phyloP scores from a whole-genome alignment of 2,113 vertebrate genomes.

The Lathamus discolor region DNA sequence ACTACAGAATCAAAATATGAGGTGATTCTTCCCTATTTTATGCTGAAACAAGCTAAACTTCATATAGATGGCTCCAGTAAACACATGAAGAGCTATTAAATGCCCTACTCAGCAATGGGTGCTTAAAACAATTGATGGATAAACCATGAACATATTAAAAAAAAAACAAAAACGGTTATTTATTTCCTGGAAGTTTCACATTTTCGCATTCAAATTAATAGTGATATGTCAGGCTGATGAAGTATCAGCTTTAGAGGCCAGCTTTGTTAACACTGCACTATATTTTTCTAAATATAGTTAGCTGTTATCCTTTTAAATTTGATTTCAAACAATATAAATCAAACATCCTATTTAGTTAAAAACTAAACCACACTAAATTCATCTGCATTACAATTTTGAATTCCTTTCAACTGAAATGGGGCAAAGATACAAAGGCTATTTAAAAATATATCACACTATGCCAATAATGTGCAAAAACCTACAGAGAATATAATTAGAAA shows the following conservation, averaged over 20 bases:
- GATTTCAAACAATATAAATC: constrained; percentile 38
- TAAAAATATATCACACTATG: neutral
- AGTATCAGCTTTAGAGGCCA: neutral
- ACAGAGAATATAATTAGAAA: neutral
- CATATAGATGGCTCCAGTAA: neutral
- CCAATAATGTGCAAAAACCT: neutral
- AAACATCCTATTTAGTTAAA: neutral
- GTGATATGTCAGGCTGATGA: constrained; percentile 20
- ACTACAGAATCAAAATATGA: constrained; percentile 26
- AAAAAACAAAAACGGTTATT: neutral
- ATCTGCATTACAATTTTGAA: neutral
- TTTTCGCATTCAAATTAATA: constrained; percentile 35
- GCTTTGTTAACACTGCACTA: constrained; percentile 1
- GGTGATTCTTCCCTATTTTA: neutral
- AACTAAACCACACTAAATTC: neutral
- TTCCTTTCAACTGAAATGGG: constrained; percentile 12
- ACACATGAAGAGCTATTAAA: neutral
- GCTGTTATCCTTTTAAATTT: constrained; percentile 27
- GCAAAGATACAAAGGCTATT: neutral
- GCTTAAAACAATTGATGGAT: neutral
- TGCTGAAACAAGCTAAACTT: neutral
- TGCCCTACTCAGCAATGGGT: neutral
- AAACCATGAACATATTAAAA: neutral
- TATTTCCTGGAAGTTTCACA: constrained; percentile 20
- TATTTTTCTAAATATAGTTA: constrained; percentile 54